Evolutionary conservation across 2,113 vertebrate species (phyloP).

Genomic region (Actinemys pallida): DNA sequence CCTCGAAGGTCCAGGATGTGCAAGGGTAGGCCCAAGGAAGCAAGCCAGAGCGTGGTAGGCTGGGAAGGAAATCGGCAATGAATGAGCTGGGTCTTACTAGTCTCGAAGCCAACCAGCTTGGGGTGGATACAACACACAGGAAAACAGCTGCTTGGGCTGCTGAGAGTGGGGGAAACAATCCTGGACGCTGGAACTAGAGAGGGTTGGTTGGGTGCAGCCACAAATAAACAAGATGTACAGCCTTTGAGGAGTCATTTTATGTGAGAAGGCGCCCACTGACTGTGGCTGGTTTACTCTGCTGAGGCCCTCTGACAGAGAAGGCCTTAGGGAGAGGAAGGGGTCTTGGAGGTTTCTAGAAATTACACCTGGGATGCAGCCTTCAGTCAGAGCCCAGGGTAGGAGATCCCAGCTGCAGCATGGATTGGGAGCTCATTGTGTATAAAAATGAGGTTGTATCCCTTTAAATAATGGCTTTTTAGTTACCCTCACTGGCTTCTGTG

Average conservation of each 20-base stretch:
- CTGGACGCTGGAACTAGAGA: fast-evolving
- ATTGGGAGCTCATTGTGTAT: no score
- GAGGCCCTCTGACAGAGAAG: neutral
- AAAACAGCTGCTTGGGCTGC: neutral
- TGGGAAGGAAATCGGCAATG: neutral
- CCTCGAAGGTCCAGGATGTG: neutral
- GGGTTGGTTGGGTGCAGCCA: fast-evolving
- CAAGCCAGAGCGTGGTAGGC: neutral
- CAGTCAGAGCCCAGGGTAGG: neutral
- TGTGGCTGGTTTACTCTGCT: neutral
- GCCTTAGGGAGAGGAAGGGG: neutral
- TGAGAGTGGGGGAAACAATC: fast-evolving
- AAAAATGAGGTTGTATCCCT: neutral
- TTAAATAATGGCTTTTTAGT: neutral
- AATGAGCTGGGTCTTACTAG: neutral
- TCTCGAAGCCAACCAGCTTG: neutral
- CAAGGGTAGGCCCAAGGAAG: neutral
- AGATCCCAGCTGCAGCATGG: neutral
- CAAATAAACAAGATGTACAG: fast-evolving
- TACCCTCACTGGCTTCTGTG: neutral
- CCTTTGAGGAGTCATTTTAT: neutral
- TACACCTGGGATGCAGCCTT: neutral
- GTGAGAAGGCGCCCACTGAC: neutral
- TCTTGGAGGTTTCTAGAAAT: neutral
- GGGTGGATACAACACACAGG: neutral